These are phyloP conservation scores for Cladorhizidae sp. DNA, from an alignment of 37 sponge, comb jelly and placozoan genomes.

Conservation along the genomic window DNA sequence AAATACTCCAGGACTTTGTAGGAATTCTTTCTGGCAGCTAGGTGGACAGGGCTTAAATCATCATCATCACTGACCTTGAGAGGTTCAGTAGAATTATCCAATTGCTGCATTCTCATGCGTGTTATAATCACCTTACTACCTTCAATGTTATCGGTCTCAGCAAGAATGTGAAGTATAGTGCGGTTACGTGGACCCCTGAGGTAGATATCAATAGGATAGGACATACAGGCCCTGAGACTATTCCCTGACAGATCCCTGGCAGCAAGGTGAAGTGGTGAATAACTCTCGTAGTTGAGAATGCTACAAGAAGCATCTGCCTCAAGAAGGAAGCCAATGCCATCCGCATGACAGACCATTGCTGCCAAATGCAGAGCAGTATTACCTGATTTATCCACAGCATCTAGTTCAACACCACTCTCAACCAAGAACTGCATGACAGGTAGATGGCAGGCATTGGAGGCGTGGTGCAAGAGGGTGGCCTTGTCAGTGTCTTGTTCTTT, in stretches of 20 bases:
- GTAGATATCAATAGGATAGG: background rate
- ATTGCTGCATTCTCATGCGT: background rate
- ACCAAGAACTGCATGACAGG: constrained; percentile 63
- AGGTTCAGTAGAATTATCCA: background rate
- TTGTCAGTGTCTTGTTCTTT: constrained; percentile 38
- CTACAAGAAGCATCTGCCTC: constrained; percentile 33
- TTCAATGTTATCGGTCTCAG: constrained; percentile 67
- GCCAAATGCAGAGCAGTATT: constrained; percentile 88
- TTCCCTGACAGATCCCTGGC: constrained; percentile 14
- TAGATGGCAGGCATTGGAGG: constrained; percentile 45
- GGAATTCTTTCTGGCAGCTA: constrained; percentile 72
- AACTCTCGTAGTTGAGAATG: constrained; percentile 37
- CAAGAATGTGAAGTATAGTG: constrained; percentile 68
- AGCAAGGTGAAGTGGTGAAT: constrained; percentile 73
- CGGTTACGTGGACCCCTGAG: constrained; percentile 24
- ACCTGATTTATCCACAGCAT: constrained; percentile 63
- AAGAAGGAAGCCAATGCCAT: constrained; percentile 59
- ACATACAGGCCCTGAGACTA: background rate
- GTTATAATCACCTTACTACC: constrained; percentile 35
- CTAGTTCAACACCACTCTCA: constrained; percentile 44
- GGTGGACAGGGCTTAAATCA: constrained; percentile 68
- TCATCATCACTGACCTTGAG: constrained; percentile 77
- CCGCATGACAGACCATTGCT: constrained; percentile 12
- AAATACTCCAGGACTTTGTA: constrained; percentile 45
- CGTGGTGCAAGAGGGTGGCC: constrained; percentile 61